Percentiles rank a stretch among this genome's conserved stretches.
Evolutionary conservation across 1,140 invertebrate genomes (phyloP).

Genomic region (Drosophila hydei): DNA sequence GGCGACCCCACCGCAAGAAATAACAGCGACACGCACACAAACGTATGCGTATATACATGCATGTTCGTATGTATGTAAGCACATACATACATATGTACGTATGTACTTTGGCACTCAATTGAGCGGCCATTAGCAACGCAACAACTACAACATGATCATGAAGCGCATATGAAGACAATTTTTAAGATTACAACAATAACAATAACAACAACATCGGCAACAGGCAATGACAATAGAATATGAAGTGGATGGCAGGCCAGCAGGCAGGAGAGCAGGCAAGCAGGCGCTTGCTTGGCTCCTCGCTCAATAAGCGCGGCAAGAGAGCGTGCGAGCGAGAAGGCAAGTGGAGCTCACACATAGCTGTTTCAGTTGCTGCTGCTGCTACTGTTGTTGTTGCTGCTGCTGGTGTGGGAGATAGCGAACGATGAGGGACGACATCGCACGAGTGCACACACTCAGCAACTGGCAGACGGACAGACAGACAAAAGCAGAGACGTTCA

Average conservation of each 20-base stretch:
- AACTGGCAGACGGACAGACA: constrained; percentile 17
- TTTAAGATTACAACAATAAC: constrained; percentile 75
- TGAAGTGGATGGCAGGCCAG: constrained; percentile 58
- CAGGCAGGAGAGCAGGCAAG: constrained; percentile 27
- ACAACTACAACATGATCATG: constrained; percentile 53
- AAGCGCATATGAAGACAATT: constrained; percentile 70
- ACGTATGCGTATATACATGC: constrained; percentile 9
- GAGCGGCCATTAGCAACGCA: constrained; percentile 75
- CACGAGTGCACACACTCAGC: constrained; percentile 49
- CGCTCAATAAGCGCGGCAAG: constrained; percentile 34
- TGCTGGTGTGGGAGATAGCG: constrained; percentile 53
- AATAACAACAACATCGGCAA: constrained; percentile 14
- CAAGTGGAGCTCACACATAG: constrained; percentile 40
- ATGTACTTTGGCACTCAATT: constrained; percentile 80
- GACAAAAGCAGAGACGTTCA: constrained; percentile 30
- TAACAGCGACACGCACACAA: constrained; percentile 24
- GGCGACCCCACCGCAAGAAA: constrained; percentile 51
- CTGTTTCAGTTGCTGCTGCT: constrained; percentile 11
- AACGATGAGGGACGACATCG: constrained; percentile 52
- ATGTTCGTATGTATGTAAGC: constrained; percentile 12
- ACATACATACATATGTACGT: constrained; percentile 8
- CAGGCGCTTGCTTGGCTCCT: constrained; percentile 35
- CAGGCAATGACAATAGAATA: constrained; percentile 77
- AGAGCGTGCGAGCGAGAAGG: constrained; percentile 20
- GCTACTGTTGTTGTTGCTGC: constrained; percentile 9